Base-by-base conservation (phyloP, 2,888 invertebrate species). In the Mimas tiliae region DNA sequence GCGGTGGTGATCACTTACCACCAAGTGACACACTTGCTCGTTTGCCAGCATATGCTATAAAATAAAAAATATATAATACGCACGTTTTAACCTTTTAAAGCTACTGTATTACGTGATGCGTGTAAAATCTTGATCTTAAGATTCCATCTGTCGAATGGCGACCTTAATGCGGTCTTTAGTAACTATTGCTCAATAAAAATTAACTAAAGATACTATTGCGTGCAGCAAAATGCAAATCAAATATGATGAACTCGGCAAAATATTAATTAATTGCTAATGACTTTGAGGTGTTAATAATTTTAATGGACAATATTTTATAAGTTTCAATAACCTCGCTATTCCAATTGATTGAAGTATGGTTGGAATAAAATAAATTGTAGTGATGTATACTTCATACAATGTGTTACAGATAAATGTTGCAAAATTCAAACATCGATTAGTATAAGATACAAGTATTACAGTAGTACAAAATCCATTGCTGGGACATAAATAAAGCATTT, bases 221-320 rank as follows among this genome's bases (percentile, higher is more conserved):
- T 45, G 45, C 45, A 14, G 33, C 47, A 47, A 8, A 66, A 66
- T 45, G 63, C 66, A 34, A 66, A 66, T 66, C 27, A 45, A 66
- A 58, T n/a, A 42, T 27, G 51, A 53, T 66, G 62, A 63, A 45
- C 53, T 63, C 52, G 63, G 48, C 63, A 34, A 53, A 63, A 66
- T 52, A 66, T 66, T 63, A 63, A 66, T 62, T 42, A 52, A 63
- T 21, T 52, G 33, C 51, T 66, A 48, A 66, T 66, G n/a, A 63
- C 33, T 47, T 47, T 7, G 48, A 58, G 65, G 55, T 65, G 65
- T 58, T 65, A 58, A 58, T 58, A 38, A 58, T 42, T 42, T 58
- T 58, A 58, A 58, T 58, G 21, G 58, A 58, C 42, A 58, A 42
- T 42, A 58, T 58, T 58, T 58, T 58, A 58, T 42, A n/a, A 11